These are phyloP conservation scores for Copidosoma floridanum DNA, from an alignment of 1,140 invertebrate genomes.

Conservation along the genomic window DNA sequence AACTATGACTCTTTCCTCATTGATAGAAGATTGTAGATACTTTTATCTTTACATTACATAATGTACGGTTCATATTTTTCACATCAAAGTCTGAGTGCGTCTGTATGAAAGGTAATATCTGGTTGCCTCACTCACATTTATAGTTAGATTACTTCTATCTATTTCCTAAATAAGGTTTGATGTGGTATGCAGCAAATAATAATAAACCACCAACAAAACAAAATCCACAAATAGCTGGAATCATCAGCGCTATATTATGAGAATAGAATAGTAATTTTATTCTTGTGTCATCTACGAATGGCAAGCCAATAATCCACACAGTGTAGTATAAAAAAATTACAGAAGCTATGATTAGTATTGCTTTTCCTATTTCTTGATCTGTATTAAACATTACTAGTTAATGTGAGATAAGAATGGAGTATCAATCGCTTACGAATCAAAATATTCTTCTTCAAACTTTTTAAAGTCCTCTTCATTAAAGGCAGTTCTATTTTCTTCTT, in stretches of 20 bases:
- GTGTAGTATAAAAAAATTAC: conserved; percentile 63
- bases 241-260: conserved; percentile 60
- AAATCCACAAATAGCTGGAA: conserved; percentile 63
- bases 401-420: background rate
- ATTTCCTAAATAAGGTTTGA: conserved; percentile 39
- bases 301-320: conserved; percentile 68
- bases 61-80: too few species aligned
- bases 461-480: conserved; percentile 60
- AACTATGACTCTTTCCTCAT: too few species aligned
- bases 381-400: conserved; percentile 39
- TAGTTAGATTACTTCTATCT: too few species aligned
- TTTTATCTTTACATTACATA: conserved; percentile 1
- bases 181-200: conserved; percentile 64
- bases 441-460: conserved; percentile 56
- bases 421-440: conserved; percentile 32
- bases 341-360: conserved; percentile 58
- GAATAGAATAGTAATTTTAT: conserved; percentile 63
- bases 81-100: too few species aligned
- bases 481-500: conserved; percentile 39
- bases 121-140: too few species aligned
- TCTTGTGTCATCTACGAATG: conserved; percentile 65
- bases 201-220: conserved; percentile 66
- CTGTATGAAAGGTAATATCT: too few species aligned
- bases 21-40: background rate
- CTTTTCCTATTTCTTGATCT: conserved; percentile 57